A percentile compares a stretch with the other conserved stretches of the same genome.
These are phyloP conservation scores for Palloptera scutellata DNA, from an alignment of 2,888 invertebrate genomes.

Conservation along the genomic window DNA sequence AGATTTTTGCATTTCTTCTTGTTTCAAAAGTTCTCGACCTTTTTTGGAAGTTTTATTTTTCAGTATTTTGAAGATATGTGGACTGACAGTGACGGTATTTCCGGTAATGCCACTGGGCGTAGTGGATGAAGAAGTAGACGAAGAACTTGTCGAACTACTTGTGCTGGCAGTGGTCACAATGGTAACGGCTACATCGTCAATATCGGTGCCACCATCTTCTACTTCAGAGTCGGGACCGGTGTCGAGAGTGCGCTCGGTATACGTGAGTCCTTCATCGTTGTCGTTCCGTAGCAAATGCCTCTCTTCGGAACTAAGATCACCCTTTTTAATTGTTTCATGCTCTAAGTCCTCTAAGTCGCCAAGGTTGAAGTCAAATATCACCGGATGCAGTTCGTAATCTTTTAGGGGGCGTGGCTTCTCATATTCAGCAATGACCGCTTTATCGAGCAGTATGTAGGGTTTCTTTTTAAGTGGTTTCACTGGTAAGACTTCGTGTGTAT, in stretches of 20 bases:
- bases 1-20: constrained; percentile 51
- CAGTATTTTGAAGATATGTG: constrained; percentile 58
- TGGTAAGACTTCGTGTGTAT: constrained; percentile 53
- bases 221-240: constrained; percentile 34
- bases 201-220: constrained; percentile 15
- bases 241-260: constrained; percentile 25
- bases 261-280: constrained; percentile 33
- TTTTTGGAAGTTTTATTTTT: constrained; percentile 54
- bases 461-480: constrained; percentile 57
- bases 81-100: constrained; percentile 42
- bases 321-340: constrained; percentile 57
- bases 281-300: constrained; percentile 51
- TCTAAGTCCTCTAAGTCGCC: constrained; percentile 61
- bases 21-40: constrained; percentile 53
- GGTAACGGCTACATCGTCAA: background rate
- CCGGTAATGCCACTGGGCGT: constrained; percentile 12
- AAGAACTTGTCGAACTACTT: constrained; percentile 12
- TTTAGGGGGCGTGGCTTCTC: constrained; percentile 54
- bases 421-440: constrained; percentile 45
- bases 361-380: constrained; percentile 61
- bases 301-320: constrained; percentile 56
- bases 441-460: constrained; percentile 53
- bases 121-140: constrained; percentile 23
- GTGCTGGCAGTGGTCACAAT: constrained; percentile 32
- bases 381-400: constrained; percentile 58